A percentile compares a stretch with the other conserved stretches of the same genome.
Conservation (phyloP, 1,140 invertebrate genomes). For the Caerostris darwini region DNA sequence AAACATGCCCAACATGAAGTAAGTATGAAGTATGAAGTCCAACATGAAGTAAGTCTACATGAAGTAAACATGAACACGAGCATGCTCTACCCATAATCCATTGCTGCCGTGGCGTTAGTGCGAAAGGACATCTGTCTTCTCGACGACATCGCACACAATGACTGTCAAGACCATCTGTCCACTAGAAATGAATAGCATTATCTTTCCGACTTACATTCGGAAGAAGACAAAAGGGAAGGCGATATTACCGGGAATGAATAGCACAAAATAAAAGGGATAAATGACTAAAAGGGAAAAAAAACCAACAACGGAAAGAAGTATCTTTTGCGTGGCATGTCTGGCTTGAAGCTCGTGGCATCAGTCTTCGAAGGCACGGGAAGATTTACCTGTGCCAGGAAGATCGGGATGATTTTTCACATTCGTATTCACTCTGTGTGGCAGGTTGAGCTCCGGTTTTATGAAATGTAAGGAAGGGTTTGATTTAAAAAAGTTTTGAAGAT, state of each 20-base stretch:
- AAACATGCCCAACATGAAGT: too few relatives aligned
- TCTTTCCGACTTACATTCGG: conserved; percentile 5
- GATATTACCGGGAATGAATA: neutral
- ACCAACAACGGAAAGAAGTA: neutral
- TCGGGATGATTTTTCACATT: neutral
- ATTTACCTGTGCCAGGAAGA: neutral
- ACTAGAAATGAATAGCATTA: conserved; percentile 36
- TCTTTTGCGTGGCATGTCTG: neutral
- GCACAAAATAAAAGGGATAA: neutral
- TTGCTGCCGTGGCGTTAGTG: neutral
- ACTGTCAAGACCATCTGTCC: conserved; percentile 19
- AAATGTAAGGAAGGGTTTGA: too few relatives aligned
- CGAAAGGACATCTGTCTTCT: conserved; percentile 16
- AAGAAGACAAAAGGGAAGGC: neutral
- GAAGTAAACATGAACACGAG: too few relatives aligned
- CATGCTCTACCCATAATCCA: too few relatives aligned
- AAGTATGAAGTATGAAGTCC: too few relatives aligned
- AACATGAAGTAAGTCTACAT: too few relatives aligned
- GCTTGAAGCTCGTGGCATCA: neutral
- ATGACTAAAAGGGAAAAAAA: neutral
- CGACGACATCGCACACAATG: neutral
- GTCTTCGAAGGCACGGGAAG: neutral
- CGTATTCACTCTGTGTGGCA: neutral
- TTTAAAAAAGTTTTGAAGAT: too few relatives aligned
- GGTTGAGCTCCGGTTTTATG: neutral